A percentile compares a stretch with the other conserved stretches of the same genome.
phyloP scores from a whole-genome alignment of 1,140 invertebrate species.

The Mizuhopecten yessoensis region DNA sequence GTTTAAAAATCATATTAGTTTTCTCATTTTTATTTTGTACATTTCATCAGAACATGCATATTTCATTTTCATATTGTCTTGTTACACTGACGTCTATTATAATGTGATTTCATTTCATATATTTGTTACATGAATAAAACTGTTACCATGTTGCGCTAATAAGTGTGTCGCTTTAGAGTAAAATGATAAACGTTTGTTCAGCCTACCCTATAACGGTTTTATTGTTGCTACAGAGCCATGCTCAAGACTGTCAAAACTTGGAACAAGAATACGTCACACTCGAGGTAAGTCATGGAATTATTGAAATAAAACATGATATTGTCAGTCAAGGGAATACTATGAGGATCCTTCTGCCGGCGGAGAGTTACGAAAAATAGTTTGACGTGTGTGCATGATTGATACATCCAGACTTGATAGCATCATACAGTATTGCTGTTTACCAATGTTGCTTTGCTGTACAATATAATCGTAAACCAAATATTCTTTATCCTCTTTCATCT shows the following conservation, averaged over 20 bases:
- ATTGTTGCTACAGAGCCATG: slow-evolving; percentile 49
- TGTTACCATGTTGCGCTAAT: too few species aligned
- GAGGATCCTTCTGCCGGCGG: too few species aligned
- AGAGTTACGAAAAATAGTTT: too few species aligned
- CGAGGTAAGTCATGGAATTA: slow-evolving; percentile 60
- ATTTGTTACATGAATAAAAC: too few species aligned
- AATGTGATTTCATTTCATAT: not conserved
- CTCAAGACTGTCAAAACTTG: slow-evolving; percentile 41
- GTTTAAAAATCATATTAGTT: not conserved
- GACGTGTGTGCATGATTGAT: too few species aligned
- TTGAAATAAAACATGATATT: too few species aligned
- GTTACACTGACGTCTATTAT: not conserved
- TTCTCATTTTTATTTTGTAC: not conserved
- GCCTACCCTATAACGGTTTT: not conserved
- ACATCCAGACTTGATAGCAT: too few species aligned
- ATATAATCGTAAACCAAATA: too few species aligned
- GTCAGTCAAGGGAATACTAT: too few species aligned
- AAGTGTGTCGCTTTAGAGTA: slow-evolving; percentile 23
- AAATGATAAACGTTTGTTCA: not conserved
- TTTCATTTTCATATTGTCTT: not conserved
- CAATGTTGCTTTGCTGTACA: too few species aligned
- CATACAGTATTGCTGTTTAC: too few species aligned
- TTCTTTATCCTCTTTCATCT: too few species aligned
- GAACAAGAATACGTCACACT: slow-evolving; percentile 56
- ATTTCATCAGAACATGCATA: not conserved